Evolutionary conservation across 1,140 invertebrate species (phyloP).

Genomic region (Antheraea mylitta): DNA sequence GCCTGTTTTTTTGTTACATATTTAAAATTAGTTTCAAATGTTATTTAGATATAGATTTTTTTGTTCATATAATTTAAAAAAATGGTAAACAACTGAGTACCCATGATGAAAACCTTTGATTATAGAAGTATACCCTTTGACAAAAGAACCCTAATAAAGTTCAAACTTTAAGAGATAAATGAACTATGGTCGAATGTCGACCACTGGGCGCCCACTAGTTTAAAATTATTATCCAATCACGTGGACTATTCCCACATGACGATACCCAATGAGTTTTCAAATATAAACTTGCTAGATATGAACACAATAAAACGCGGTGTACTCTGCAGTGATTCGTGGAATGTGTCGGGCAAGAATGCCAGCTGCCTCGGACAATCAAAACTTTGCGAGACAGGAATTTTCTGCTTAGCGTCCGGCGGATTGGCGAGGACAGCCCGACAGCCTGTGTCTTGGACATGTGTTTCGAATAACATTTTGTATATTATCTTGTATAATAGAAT

Average conservation of each 20-base stretch:
- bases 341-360: constrained; percentile 69
- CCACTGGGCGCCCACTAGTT: too few species aligned
- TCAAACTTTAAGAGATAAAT: too few species aligned
- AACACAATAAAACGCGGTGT: constrained; percentile 64
- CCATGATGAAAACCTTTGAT: too few species aligned
- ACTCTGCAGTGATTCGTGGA: constrained; percentile 49
- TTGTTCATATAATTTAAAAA: too few species aligned
- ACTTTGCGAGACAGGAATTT: constrained; percentile 67
- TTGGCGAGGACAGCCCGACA: constrained; percentile 50
- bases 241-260: constrained; percentile 38
- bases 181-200: too few species aligned
- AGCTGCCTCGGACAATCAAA: constrained; percentile 73
- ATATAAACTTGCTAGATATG: constrained; percentile 60
- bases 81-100: too few species aligned
- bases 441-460: constrained; percentile 24
- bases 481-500: background rate
- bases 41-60: too few species aligned
- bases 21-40: too few species aligned
- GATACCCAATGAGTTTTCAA: constrained; percentile 54
- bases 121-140: too few species aligned
- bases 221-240: background rate
- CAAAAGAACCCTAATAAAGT: too few species aligned
- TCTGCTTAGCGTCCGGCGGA: constrained; percentile 65
- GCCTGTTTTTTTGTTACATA: too few species aligned
- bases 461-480: constrained; percentile 2